A percentile compares a stretch with the other conserved stretches of the same genome.
phyloP scores from a whole-genome alignment of 2,797 vertebrate species.

The Diglossa cyanea region DNA sequence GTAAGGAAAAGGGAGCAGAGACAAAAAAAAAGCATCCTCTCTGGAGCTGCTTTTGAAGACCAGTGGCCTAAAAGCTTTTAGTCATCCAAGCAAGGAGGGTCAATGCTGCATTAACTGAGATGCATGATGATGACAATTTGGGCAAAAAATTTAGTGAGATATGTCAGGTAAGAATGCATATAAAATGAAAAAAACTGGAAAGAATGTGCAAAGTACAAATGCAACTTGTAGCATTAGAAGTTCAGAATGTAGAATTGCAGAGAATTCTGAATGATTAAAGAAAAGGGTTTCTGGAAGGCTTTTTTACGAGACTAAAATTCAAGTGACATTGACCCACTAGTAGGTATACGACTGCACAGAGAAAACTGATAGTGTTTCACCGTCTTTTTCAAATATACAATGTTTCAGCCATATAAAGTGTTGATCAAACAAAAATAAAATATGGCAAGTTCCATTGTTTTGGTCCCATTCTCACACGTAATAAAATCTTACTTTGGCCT shows the following conservation, averaged over 20 bases:
- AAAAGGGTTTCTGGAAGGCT: neutral
- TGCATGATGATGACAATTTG: neutral
- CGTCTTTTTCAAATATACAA: neutral
- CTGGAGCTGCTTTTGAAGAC: neutral
- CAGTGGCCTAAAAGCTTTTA: neutral
- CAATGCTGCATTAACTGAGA: neutral
- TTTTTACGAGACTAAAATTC: neutral
- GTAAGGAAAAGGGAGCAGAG: neutral
- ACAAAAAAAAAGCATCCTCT: neutral
- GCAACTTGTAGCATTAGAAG: neutral
- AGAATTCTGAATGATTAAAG: neutral
- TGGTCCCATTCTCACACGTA: neutral
- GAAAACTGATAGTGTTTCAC: neutral
- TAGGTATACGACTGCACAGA: neutral
- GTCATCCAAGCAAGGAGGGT: neutral
- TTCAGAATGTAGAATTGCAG: neutral
- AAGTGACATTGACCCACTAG: neutral
- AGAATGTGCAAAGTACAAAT: neutral
- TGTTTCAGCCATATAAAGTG: neutral
- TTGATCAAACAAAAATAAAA: neutral
- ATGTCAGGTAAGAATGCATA: neutral
- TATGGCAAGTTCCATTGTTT: fast-evolving
- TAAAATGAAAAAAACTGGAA: neutral
- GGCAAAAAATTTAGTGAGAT: neutral
- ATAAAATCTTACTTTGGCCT: neutral